Conservation (phyloP, 2,888 invertebrate genomes). For the Eustalomyia histrio region DNA sequence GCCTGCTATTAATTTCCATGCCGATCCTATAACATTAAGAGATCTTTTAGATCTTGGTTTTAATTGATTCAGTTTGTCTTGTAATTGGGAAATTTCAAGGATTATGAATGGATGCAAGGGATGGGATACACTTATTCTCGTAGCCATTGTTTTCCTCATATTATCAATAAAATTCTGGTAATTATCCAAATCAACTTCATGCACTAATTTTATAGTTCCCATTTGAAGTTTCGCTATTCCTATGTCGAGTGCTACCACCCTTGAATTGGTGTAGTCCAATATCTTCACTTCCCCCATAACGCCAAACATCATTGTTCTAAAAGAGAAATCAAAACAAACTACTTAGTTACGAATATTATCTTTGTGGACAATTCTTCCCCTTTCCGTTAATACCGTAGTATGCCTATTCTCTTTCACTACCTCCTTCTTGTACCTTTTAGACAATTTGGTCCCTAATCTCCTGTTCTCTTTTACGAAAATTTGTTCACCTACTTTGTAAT, state of each 20-base stretch:
- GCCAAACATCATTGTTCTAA: too few species aligned
- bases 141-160: not conserved
- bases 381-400: slow-evolving; percentile 32
- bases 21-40: too few species aligned
- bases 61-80: too few species aligned
- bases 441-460: slow-evolving; percentile 41
- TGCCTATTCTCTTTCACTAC: slow-evolving; percentile 37
- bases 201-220: slow-evolving; percentile 37
- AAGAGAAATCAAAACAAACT: not conserved
- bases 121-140: not conserved
- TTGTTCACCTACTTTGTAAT: slow-evolving; percentile 24
- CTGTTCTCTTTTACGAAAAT: slow-evolving; percentile 39
- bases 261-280: slow-evolving; percentile 31
- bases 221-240: too few species aligned
- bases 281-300: too few species aligned
- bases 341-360: slow-evolving; percentile 14
- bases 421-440: slow-evolving; percentile 31
- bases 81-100: too few species aligned
- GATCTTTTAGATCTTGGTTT: too few species aligned
- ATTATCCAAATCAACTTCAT: slow-evolving; percentile 2
- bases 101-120: slow-evolving; percentile 8
- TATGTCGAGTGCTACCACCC: slow-evolving; percentile 13
- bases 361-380: slow-evolving; percentile 31
- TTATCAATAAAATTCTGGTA: not conserved
- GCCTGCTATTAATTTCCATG: too few species aligned